Evolutionary conservation across 2,113 vertebrate species (phyloP).

Genomic region (Passer domesticus): DNA sequence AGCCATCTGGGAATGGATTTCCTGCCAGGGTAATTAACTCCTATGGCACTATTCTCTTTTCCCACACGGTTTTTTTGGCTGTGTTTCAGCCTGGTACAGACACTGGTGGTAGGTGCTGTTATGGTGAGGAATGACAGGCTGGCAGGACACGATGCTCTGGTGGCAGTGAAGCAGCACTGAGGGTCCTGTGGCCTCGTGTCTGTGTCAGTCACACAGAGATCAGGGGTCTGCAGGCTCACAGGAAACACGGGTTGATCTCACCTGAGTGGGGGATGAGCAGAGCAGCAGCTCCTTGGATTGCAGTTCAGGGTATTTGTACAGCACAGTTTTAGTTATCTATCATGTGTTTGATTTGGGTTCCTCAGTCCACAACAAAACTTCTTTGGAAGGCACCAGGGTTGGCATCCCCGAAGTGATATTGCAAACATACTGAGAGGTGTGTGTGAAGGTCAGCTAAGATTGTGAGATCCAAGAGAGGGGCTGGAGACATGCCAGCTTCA

Average conservation of each 20-base stretch:
- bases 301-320: background rate
- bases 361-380: background rate
- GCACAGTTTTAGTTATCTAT: background rate
- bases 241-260: background rate
- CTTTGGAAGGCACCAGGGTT: background rate
- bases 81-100: background rate
- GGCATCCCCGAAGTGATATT: background rate
- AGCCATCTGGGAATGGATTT: background rate
- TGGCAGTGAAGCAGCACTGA: background rate
- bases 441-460: background rate
- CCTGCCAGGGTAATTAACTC: background rate
- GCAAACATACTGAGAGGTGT: background rate
- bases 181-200: background rate
- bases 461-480: background rate
- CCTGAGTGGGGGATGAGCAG: background rate
- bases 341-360: background rate
- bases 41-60: background rate
- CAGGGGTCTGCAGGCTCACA: background rate
- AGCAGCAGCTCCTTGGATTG: background rate
- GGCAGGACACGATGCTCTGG: background rate
- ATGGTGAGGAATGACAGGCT: background rate
- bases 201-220: background rate
- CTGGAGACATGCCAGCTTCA: background rate
- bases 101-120: background rate
- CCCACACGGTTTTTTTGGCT: background rate